Evolutionary conservation across 92 coral and sea anemone species (phyloP), one percentile per base, ranked within the genome.

Genomic region (Meandrina meandrites): DNA sequence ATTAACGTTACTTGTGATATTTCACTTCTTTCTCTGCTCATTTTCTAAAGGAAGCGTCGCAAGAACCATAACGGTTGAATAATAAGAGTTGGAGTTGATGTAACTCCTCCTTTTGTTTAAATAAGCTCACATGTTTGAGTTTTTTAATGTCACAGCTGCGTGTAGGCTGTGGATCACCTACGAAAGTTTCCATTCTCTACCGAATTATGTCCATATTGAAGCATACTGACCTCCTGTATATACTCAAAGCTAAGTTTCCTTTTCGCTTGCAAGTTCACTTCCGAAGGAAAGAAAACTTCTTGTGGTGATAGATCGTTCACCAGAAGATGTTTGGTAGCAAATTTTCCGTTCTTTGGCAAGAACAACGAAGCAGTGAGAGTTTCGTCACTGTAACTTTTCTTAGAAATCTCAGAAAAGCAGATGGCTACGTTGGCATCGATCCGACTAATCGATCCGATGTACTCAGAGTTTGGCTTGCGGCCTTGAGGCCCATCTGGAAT

Each of bases 181-280:
- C 78, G 28, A 35, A 73, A 73, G 11, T 66, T 27, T 10, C 71
- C 71, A 28, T 28, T 66, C 71, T 35, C 78, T 28, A 5, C 78
- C 18, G 78, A 73, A 37, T 73, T 73, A 4, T 73, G 78, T 73
- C 78, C 78, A 40, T 73, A 73, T 15, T 73, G 78, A 5, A 83
- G 57, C 87, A 53, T 83, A 37, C 87, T 83, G 24, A 83, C 72
- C 5, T 74, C 87, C 11, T 54, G 79, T 72, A 83, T 83, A 40
- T 83, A 83, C 66, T 83, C 87, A 83, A 83, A 83, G 35, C 87
- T 83, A 37, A 53, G 69, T 73, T 83, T 83, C 15, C 87, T 30
- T 72, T 83, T 83, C 2, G 87, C 87, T 35, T 73, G 69, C 36
- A 8, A 17, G 66, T 36, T 74, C 37, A 13, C 66, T 56, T 83